These are phyloP conservation scores for Morone chrysops DNA, from an alignment of 2,113 vertebrate species.

Conservation along the genomic window DNA sequence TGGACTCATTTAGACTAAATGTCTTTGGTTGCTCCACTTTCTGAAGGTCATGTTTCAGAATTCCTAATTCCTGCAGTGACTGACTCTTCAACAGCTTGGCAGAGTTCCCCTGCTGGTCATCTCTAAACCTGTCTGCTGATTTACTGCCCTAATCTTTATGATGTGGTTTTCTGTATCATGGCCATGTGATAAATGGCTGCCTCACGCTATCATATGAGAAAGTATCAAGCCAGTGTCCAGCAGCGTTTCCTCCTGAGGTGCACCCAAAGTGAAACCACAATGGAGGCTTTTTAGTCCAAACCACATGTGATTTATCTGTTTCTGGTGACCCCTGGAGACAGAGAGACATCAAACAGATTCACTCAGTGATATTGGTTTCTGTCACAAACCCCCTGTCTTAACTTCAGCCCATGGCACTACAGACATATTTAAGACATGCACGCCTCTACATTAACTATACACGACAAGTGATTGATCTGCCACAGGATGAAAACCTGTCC, in stretches of 20 bases:
- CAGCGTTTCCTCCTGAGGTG: neutral
- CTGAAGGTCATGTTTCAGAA: slow-evolving; percentile 46
- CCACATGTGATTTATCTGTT: slow-evolving; percentile 46
- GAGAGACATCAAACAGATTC: slow-evolving; percentile 47
- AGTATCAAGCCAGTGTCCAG: neutral
- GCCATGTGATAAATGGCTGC: slow-evolving; percentile 52
- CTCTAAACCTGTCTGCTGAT: slow-evolving; percentile 46
- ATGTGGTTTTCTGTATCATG: slow-evolving; percentile 32
- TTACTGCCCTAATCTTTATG: slow-evolving; percentile 49
- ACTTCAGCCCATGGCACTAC: neutral
- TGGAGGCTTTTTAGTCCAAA: slow-evolving; percentile 31
- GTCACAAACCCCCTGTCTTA: slow-evolving; percentile 14
- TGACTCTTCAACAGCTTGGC: neutral
- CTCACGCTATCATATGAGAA: slow-evolving; percentile 24
- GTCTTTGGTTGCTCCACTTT: slow-evolving; percentile 22
- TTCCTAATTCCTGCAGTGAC: slow-evolving; percentile 26
- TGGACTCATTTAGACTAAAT: slow-evolving; percentile 28
- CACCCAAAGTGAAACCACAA: neutral
- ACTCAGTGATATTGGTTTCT: slow-evolving; percentile 62
- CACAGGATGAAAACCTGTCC: slow-evolving; percentile 16
- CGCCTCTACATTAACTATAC: slow-evolving; percentile 25
- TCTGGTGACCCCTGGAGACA: slow-evolving; percentile 31
- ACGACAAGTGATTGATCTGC: slow-evolving; percentile 58
- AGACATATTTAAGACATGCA: slow-evolving; percentile 53
- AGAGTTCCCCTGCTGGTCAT: slow-evolving; percentile 20